A percentile compares a stretch with the other conserved stretches of the same genome.
These are phyloP conservation scores for Tipula helvola DNA, from an alignment of 2,888 invertebrate species.

Conservation along the genomic window DNA sequence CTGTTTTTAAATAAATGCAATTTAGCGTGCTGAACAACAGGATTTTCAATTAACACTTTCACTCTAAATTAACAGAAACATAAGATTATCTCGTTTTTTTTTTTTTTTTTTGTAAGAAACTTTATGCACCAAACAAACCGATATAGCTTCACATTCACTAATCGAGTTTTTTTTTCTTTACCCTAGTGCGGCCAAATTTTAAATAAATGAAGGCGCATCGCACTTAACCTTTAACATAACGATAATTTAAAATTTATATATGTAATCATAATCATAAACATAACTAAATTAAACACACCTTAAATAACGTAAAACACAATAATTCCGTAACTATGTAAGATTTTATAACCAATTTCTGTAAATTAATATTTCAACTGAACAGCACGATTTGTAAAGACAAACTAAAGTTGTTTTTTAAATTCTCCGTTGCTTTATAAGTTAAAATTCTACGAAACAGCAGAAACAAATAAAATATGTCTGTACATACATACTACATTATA, in stretches of 20 bases:
- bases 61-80: background rate
- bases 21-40: too few relatives aligned
- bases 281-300: background rate
- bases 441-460: background rate
- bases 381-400: background rate
- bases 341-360: background rate
- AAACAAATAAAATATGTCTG: too few relatives aligned
- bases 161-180: background rate
- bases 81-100: background rate
- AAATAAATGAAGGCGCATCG: too few relatives aligned
- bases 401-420: background rate
- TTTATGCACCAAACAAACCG: background rate
- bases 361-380: background rate
- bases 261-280: too few relatives aligned
- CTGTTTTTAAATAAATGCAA: too few relatives aligned
- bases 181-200: too few relatives aligned
- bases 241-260: too few relatives aligned
- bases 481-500: too few relatives aligned
- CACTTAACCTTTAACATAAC: too few relatives aligned
- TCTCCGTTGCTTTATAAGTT: background rate
- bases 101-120: background rate
- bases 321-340: background rate
- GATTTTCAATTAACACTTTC: background rate
- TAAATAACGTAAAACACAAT: background rate
- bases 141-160: background rate